A percentile compares a stretch with the other conserved stretches of the same genome.
phyloP scores from a whole-genome alignment of 2,797 vertebrate genomes.

The Pelochelys cantorii region DNA sequence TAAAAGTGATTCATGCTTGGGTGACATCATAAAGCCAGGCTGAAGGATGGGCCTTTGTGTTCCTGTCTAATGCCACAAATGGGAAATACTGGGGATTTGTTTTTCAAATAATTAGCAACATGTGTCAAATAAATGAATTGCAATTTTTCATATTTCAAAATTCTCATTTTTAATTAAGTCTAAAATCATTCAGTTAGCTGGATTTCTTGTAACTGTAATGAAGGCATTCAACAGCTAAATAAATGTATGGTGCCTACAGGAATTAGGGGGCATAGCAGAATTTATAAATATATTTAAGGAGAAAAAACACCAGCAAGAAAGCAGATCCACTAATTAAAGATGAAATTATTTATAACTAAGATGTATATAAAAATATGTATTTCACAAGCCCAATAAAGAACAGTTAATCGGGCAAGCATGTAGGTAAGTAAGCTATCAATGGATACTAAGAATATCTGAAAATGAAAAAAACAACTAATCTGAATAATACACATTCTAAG shows the following conservation, averaged over 20 bases:
- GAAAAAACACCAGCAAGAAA: conserved; percentile 49
- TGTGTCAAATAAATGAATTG: neutral
- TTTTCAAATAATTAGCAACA: fast-evolving
- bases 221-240: conserved; percentile 41
- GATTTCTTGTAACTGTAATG: neutral
- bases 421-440: neutral
- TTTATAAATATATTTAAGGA: conserved; percentile 57
- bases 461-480: neutral
- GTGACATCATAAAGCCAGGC: neutral
- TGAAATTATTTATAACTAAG: conserved; percentile 14
- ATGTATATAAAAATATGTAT: neutral
- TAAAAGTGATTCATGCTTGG: neutral
- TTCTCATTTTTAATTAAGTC: conserved; percentile 41
- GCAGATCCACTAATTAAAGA: conserved; percentile 11
- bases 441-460: neutral
- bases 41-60: fast-evolving
- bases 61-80: neutral
- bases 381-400: neutral
- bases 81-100: neutral
- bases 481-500: neutral
- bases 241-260: conserved; percentile 37
- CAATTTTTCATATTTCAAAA: neutral
- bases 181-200: conserved; percentile 62
- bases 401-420: neutral
- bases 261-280: conserved; percentile 63